Evolutionary conservation across 2,888 invertebrate species (phyloP), one percentile per base, ranked within the genome.

Genomic region (Bruchidius siliquastri): DNA sequence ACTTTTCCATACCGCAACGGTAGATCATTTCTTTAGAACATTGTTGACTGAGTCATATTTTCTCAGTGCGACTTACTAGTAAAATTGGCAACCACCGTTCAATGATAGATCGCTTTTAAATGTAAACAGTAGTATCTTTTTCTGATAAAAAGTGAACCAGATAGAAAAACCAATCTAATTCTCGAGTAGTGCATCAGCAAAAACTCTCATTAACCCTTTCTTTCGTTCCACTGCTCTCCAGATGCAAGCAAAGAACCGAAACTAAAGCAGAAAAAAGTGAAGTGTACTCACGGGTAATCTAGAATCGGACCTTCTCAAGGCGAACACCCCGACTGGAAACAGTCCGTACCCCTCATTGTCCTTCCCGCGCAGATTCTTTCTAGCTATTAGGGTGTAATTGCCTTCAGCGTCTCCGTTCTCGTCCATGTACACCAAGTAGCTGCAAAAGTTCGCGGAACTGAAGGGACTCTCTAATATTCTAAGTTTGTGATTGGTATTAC

Each of bases 341-440:
- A 97, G 89, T 2, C 96, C 96, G 80, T 91, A 91, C 67, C 87
- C 82, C 67, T 87, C 81, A 22, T 79, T 80, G 20, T 77, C 79
- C 30, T 74, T 78, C 73, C 77, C 68, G 77, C 80, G 74, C 70
- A 87, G 81, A 72, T 82, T 81, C 76, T 88, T 88, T 72, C 89
- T 83, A 2, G 93, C 92, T 79, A 97, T 90, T 76, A 97, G 88
- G 0, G 97, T 96, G 87, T 96, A 97, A 89, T 97, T 97, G 18
- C 97, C 97, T 83, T 96, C 96, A 0, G 97, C 95, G 83, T 97
- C 97, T 0, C 96, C 97, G 81, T 94, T 93, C 81, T 94, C 93
- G 85, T 97, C 96, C 90, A 97, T 96, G 83, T 94, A 93, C n/a
- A 95, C 93, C 88, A 94, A 92, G 85, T 96, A 97, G 68, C 97